Base-by-base conservation (phyloP, 2,888 invertebrate species). In the Sphecodes monilicornis region DNA sequence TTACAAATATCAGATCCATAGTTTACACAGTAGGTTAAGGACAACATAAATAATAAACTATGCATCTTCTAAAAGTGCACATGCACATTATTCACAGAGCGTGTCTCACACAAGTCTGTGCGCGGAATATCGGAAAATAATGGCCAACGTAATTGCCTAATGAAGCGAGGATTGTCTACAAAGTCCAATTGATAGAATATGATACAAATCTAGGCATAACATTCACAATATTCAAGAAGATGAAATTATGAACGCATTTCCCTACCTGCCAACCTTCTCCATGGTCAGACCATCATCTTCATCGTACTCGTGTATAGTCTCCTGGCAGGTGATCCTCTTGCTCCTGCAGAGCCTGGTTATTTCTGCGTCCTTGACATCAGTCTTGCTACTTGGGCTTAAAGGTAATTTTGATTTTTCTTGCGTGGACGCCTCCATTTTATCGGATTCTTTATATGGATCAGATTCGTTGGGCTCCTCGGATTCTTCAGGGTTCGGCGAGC, bases 191-290 rank as follows among this genome's bases (percentile, higher is more conserved):
- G 8, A 50, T 50, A 50, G 8, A 50, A 50, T 22, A 22, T 22
- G 50, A 50, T 22, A 50, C 8, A 22, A 50, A 50, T 22, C 50
- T 50, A 50, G 50, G 2, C 22, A 2, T 41, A 11, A 41, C 39
- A n/a, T 11, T 1, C 0, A 22, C 22, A 22, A 50, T 50, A 50
- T 22, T 22, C 6, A 50, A 22, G 8, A 8, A 26, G 54, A 54
- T n/a, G n/a, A 54, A 54, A 54, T 22, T 46, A 16, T 46, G 43
- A 46, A 50, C 50, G 8, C 18, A 22, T 22, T 8, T 22, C 8
- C 22, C 18, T 60, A 94, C 94, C 92, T 93, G 81, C 94, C 94
- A 79, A 94, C 93, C 76, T 90, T 90, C 16, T 94, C 94, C 91
- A 94, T 94, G 18, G 92, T 93, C 5, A 94, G 90, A 5, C 90